phyloP scores from a whole-genome alignment of 2,888 invertebrate species.

The Ecdyonurus torrentis region DNA sequence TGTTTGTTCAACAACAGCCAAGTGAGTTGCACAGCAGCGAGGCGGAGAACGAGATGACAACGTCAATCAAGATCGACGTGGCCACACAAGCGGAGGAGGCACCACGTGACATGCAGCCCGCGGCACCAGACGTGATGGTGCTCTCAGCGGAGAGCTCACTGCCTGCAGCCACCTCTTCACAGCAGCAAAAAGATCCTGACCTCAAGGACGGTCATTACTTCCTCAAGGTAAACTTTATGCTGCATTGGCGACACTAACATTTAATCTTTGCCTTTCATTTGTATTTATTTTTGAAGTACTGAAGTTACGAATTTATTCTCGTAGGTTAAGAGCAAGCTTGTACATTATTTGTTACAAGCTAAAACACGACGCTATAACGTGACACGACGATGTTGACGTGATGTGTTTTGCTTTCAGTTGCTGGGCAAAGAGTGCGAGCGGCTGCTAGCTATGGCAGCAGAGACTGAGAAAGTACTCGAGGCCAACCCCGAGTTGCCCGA shows the following conservation, averaged over 20 bases:
- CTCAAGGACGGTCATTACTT: conserved; percentile 65
- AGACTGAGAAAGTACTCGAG: conserved; percentile 51
- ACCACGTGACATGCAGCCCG: conserved; percentile 27
- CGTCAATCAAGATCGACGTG: neutral
- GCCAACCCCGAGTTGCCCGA: conserved; percentile 39
- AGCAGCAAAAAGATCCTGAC: conserved; percentile 14
- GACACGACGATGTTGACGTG: no score
- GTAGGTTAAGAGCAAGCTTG: no score
- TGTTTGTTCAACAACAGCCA: neutral
- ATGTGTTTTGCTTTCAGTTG: conserved; percentile 26
- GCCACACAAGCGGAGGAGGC: conserved; percentile 16
- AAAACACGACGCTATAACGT: no score
- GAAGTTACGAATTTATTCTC: no score
- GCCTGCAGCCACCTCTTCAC: neutral
- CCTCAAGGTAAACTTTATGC: conserved; percentile 38
- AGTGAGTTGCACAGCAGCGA: neutral
- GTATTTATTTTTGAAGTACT: neutral
- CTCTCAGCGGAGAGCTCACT: conserved; percentile 6
- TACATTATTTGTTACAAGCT: no score
- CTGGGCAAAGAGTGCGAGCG: conserved; percentile 56
- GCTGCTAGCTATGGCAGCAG: conserved; percentile 39
- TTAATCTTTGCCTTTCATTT: no score
- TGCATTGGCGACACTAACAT: no score
- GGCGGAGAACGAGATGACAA: conserved; percentile 2
- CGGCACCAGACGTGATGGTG: conserved; percentile 28